Percentiles rank a stretch among this genome's conserved stretches.
Conservation (phyloP, 2,113 vertebrate genomes). For the Calidris pygmaea region DNA sequence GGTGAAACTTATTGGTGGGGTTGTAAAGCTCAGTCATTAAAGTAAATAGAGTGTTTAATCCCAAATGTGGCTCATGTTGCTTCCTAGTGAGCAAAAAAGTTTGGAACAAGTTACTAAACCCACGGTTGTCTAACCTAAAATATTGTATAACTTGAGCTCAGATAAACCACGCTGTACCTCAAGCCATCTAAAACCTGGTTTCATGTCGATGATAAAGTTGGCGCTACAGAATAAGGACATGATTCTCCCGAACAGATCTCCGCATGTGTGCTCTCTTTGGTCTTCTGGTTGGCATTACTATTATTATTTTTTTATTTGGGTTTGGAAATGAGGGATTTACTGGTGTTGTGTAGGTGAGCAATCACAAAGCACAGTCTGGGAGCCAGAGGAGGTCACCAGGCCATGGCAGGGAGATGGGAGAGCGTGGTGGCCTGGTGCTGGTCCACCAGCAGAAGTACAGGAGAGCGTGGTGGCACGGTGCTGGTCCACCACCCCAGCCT, state of each 20-base stretch:
- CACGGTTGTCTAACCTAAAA: not conserved
- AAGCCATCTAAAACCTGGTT: not conserved
- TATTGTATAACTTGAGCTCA: not conserved
- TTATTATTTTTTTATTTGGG: not conserved
- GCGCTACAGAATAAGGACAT: no score
- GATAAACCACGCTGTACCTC: not conserved
- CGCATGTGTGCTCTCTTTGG: no score
- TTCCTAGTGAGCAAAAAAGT: not conserved
- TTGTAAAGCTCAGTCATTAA: not conserved
- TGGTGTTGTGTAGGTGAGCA: not conserved
- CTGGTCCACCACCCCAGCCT: fast-evolving
- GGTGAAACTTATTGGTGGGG: not conserved
- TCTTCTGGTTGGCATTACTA: fast-evolving
- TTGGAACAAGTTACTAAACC: not conserved
- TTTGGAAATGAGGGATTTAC: no score
- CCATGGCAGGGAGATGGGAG: fast-evolving
- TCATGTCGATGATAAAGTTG: not conserved
- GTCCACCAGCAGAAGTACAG: not conserved
- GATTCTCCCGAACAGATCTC: not conserved
- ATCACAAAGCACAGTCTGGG: fast-evolving
- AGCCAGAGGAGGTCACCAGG: not conserved
- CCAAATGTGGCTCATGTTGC: not conserved
- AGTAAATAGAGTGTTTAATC: not conserved
- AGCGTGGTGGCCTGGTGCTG: fast-evolving
- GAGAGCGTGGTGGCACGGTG: fast-evolving